Base-by-base conservation (phyloP, 2,888 invertebrate species). In the Zaprionus obscuricornis region DNA sequence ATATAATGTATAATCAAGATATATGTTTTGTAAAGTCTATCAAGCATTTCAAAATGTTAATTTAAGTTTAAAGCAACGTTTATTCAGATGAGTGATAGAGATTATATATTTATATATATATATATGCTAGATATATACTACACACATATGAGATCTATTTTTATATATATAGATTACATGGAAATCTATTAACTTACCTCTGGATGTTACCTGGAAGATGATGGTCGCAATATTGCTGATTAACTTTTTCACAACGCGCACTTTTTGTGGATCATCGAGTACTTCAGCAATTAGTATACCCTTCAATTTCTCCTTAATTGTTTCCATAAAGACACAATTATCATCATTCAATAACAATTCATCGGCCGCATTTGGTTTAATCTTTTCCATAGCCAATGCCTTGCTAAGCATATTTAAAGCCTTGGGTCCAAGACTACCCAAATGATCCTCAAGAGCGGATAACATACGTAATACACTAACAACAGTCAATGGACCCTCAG, bases 351-450 rank as follows among this genome's bases (percentile, higher is more conserved):
- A 92, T 0, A 96, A 89, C 29, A 96, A 87, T 56, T 94, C 93
- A 69, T 96, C 95, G 0, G 96, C 94, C 1, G 95, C 94, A 88
- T 95, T 95, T 0, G 94, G 92, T 70, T 92, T 92, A 1, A 89
- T 76, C 90, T 96, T 96, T 84, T 96, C 96, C 90, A 96, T 92
- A 27, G 93, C 94, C 36, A 96, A 88, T 0, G 96, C 96, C 58
- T 94, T 93, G 0, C 94, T 94, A n/a, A 96, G 90, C 65, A 96
- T 88, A 58, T 94, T 94, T 0, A 96, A 93, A 8, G 96, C 92
- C 89, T 94, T 95, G 0, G 96, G 96, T 0, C 96, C 96, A 3
- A 96, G 91, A 26, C 96, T 95, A n/a, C 96, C 96, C 40, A 97
- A 90, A 83, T 95, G 94, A 72, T 94, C 94, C 88, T 97, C 96